phyloP scores from a whole-genome alignment of 2,797 vertebrate genomes.

The Helarctos malayanus region DNA sequence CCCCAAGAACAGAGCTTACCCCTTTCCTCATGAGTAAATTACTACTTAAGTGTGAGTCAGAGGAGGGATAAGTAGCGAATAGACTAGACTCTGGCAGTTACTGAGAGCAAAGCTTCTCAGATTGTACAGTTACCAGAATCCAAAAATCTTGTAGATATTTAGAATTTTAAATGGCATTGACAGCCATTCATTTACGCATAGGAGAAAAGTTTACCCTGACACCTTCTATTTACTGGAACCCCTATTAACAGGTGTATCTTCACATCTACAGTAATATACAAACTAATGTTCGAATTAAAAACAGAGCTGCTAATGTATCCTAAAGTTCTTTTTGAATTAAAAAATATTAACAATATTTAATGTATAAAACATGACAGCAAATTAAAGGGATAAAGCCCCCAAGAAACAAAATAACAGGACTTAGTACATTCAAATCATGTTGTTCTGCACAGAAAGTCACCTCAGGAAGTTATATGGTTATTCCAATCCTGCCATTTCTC shows the following conservation, averaged over 20 bases:
- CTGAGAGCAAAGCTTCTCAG: not conserved
- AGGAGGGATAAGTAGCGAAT: fast-evolving
- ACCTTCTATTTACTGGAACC: not conserved
- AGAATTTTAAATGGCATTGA: not conserved
- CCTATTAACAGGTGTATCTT: not conserved
- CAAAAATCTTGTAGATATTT: not conserved
- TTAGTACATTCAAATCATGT: not conserved
- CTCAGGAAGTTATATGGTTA: not conserved
- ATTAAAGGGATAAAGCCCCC: not conserved
- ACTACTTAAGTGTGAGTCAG: not conserved
- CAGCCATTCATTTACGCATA: not conserved
- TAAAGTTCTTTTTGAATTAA: conserved; percentile 36
- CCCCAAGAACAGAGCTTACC: not conserved
- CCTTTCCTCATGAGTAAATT: not conserved
- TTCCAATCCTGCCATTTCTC: not conserved
- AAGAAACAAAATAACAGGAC: not conserved
- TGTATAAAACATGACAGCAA: not conserved
- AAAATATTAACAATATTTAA: not conserved
- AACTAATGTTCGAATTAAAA: not conserved
- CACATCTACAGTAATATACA: fast-evolving
- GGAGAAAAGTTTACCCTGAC: not conserved
- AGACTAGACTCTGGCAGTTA: not conserved
- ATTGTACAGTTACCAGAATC: not conserved
- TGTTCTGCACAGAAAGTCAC: conserved; percentile 47
- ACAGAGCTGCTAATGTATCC: not conserved